Percentiles rank a stretch among this genome's conserved stretches.
phyloP scores from a whole-genome alignment of 2,797 vertebrate species.

The Scolopax bukidnonensis region DNA sequence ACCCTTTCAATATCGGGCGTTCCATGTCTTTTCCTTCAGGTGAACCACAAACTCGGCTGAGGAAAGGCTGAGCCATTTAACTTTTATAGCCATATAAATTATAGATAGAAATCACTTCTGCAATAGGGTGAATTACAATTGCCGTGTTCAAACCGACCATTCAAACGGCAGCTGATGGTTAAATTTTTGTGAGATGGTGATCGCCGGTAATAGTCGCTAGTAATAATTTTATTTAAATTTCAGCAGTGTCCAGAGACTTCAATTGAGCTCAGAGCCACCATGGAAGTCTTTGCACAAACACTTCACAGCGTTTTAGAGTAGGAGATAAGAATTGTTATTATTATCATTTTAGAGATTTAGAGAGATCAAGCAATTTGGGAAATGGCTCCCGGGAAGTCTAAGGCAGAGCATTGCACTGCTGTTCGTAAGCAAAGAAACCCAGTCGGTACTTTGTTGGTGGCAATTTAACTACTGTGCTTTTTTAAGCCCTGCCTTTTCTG shows the following conservation, averaged over 20 bases:
- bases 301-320: background rate
- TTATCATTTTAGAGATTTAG: constrained; percentile 27
- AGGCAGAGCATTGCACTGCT: background rate
- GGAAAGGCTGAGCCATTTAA: background rate
- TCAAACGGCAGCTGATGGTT: background rate
- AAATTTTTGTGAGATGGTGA: background rate
- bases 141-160: background rate
- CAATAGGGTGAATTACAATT: constrained; percentile 2
- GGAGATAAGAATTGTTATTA: constrained; percentile 20
- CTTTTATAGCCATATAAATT: constrained; percentile 38
- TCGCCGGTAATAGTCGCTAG: background rate
- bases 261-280: background rate
- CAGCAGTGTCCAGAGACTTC: background rate
- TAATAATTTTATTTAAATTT: constrained; percentile 52
- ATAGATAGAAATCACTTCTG: constrained; percentile 34
- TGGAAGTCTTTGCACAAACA: background rate
- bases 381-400: background rate
- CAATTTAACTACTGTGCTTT: background rate
- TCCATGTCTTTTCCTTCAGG: background rate
- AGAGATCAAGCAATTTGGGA: background rate
- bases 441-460: background rate
- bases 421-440: constrained; percentile 15
- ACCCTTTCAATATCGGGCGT: accelerated
- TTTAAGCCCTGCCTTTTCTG: background rate
- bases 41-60: background rate